Base-by-base conservation (phyloP, 2,888 invertebrate species). In the Gisinianus flammeolus region DNA sequence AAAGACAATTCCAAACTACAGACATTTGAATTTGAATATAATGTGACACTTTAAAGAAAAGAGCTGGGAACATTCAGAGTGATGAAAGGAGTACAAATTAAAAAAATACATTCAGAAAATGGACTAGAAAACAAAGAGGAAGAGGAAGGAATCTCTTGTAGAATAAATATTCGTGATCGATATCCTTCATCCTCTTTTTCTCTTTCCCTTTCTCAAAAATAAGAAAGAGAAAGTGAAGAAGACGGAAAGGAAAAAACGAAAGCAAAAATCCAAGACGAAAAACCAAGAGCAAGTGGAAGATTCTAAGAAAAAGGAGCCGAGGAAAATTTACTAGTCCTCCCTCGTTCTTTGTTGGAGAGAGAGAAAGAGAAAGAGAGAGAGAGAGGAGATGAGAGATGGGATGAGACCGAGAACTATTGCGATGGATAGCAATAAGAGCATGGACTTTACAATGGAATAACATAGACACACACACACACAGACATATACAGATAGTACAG, bases 291-390 rank as follows among this genome's bases (percentile, higher is more conserved):
- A 33, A 64, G 26, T 22, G 44, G 30, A 64, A 70, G 26, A 66
- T 5, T n/a, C 2, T 10, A 22, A 44, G 44, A 66, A 44, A 28
- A 33, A 19, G 56, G 35, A 70, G 56, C 56, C 19, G 69, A 73
- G 68, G 70, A 66, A 81, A 78, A 79, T 80, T 81, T 79, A 76
- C 67, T 76, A 81, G 81, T 81, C 81, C 75, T 66, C 73, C 70
- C 81, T 81, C 81, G 81, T 81, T 71, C 79, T 79, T 80, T 81
- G 79, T 80, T 80, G 71, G 64, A 58, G 22, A 52, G 33, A 44
- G 64, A 54, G 69, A 75, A 72, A 69, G 22, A 8, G 33, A n/a
- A n/a, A n/a, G n/a, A 44, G 64, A 54, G 69, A 75, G 76, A 69
- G 22, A 8, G 33, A n/a, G 24, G 68, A 68, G 76, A 76, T 76